Evolutionary conservation across 2,888 invertebrate genomes (phyloP), one percentile per base, ranked within the genome.

Genomic region (Brachypalpus laphriformis): DNA sequence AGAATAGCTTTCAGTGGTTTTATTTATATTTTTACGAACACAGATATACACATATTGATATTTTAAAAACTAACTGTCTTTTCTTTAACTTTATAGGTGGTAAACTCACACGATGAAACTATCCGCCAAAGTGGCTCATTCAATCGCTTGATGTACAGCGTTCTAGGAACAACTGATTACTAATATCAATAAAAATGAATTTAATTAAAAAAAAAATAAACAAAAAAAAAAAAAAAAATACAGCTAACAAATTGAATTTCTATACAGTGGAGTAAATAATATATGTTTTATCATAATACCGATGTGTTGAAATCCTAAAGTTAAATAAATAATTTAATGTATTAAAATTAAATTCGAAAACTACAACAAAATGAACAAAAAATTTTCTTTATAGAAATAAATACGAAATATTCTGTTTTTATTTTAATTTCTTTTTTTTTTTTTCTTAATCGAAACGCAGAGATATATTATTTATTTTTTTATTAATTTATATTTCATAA

Each of bases 101-200:
- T 91, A 90, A 91, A 93, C 93, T 89, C 94, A 95, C 89, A 90
- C 88, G 95, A 95, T 90, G 97, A 97, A 91, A 94, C 94, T 89
- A 97, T 98, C 91, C 97, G 97, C 90, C 98, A 98, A 92, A 97
- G 97, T 92, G 96, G 96, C 92, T 97, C 97, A 87, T 98, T 98
- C 94, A 97, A 96, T 92, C 95, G 97, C 91, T 95, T 98, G 91
- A 97, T 97, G 97, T 95, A 95, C 94, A 95, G 96, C 93, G 97
- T 98, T 88, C 94, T 97, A 91, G 96, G 96, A 88, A 96, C 96
- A 92, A 94, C 94, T 83, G 94, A 95, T 87, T 94, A 93, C 89
- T 94, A 94, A 89, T 34, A 42, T 31, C 56, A 61, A 63, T 42
- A 42, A 66, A 42, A 68, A 37, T 65, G 61, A 76, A 70, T 66